Base-by-base conservation (phyloP, 2,888 invertebrate genomes). In the Luperina testacea region DNA sequence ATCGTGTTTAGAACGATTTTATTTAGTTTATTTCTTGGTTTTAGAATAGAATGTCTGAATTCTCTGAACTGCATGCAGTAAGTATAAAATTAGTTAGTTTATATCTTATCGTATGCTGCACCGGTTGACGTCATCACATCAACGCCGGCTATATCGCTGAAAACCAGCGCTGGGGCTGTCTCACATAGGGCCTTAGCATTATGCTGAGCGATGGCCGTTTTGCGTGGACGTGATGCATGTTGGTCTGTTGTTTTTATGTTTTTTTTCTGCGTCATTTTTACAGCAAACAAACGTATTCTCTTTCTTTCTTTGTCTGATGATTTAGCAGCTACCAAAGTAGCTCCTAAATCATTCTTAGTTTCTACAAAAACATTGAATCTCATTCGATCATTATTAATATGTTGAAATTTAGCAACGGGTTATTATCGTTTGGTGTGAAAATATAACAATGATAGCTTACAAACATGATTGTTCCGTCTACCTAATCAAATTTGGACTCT, bases 371-470 rank as follows among this genome's bases (percentile, higher is more conserved):
- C 17, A 38, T 68, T 45, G 32, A 20, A 32, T 38, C 24, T 15
- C 17, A 59, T 51, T 78, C 27, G 13, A 61, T 38, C 32, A 80
- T n/a, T 51, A 59, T 38, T 61, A 48, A 72, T 74, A 42, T 76
- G 57, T 68, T 75, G 57, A 79, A 86, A 82, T 72, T 70, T n/a
- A 69, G 61, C 64, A 67, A 74, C 64, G n/a, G 63, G 15, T 48
- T 59, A 75, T 48, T 38, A 74, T 68, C 15, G 24, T 51, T 51
- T 57, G 70, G 82, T 87, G 82, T 78, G 72, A 82, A 86, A 81
- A 87, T 77, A 71, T 63, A 74, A 85, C 65, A 82, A 79, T 77
- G 79, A 74, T 69, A 24, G 64, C 59, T 72, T 53, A 71, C 73
- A 75, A 75, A 79, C 70, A 81, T 69, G 45, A 71, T 70, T 79